Base-by-base conservation (phyloP, 2,888 invertebrate species). In the Harpagoxenus sublaevis region DNA sequence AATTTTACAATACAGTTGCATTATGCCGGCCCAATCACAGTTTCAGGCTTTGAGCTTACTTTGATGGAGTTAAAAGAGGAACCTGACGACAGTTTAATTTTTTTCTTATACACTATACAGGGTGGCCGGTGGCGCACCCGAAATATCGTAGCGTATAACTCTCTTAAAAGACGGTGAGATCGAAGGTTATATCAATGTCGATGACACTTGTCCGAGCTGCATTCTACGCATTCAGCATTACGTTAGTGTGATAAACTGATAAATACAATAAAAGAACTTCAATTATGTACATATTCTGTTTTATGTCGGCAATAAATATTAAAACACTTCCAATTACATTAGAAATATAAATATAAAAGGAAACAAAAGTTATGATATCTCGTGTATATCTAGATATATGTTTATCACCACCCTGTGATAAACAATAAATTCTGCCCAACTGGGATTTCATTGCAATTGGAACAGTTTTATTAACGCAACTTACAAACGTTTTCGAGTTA, bases 1-100 rank as follows among this genome's bases (percentile, higher is more conserved):
- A 82, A 79, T n/a, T 68, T 83, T 86, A 71, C 51, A 70, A 66
- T 83, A 60, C 45, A 82, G 5, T 74, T 15, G 12, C 70, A 74
- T 83, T 66, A 73, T 48, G 71, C 71, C 57, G 60, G 35, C 12
- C 23, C 5, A 57, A 71, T 28, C 57, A 66, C 78, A 71, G 3
- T 48, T 42, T 63, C 1, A 55, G 42, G 28, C 35, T 48, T 51
- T 65, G 12, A 57, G 39, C 28, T 71, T 60, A 48, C 3, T 53
- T 39, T 48, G 35, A 35, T 39, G 35, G 12, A 60, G 23, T 35
- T 55, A 31, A 68, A 3, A 48, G 66, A 42, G n/a, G 66, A 60
- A 48, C 5, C 18, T 60, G 18, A 71, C 12, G 23, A 68, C 31
- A 68, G 45, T 35, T 31, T 48, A 12, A 4, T 23, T n/a, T 68